These are phyloP conservation scores for Lethocerus indicus DNA, from an alignment of 1,140 invertebrate species.

Conservation along the genomic window DNA sequence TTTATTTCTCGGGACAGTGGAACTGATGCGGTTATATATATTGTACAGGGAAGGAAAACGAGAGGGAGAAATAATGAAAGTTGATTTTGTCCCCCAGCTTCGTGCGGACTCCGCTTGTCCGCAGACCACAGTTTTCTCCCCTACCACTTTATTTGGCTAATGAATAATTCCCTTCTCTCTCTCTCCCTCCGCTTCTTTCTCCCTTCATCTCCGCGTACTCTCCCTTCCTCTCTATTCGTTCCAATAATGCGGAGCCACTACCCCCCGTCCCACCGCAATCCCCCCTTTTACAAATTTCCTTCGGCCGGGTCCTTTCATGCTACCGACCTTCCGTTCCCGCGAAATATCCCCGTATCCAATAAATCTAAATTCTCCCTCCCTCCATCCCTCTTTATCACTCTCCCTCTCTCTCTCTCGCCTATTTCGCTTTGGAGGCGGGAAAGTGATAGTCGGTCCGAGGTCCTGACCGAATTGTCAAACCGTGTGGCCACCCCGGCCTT, in stretches of 20 bases:
- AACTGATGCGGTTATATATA: too few species aligned
- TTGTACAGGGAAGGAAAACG: too few species aligned
- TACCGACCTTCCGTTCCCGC: not conserved
- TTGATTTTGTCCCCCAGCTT: too few species aligned
- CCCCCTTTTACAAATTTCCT: not conserved
- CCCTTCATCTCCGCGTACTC: not conserved
- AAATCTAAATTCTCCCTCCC: not conserved
- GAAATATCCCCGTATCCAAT: not conserved
- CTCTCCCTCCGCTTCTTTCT: not conserved
- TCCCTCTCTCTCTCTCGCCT: not conserved
- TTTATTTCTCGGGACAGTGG: too few species aligned
- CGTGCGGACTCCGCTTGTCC: not conserved
- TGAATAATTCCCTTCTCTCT: not conserved
- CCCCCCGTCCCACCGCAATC: not conserved
- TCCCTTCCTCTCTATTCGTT: not conserved
- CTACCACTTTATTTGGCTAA: not conserved
- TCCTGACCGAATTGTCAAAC: too few species aligned
- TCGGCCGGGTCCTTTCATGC: not conserved
- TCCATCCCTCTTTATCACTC: not conserved
- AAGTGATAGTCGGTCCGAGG: too few species aligned
- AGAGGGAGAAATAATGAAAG: too few species aligned
- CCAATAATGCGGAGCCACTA: not conserved
- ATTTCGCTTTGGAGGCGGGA: not conserved
- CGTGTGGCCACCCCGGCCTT: too few species aligned
- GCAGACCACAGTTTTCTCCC: not conserved